Conservation (phyloP, 1,140 invertebrate species). For the Trichonephila clavata region DNA sequence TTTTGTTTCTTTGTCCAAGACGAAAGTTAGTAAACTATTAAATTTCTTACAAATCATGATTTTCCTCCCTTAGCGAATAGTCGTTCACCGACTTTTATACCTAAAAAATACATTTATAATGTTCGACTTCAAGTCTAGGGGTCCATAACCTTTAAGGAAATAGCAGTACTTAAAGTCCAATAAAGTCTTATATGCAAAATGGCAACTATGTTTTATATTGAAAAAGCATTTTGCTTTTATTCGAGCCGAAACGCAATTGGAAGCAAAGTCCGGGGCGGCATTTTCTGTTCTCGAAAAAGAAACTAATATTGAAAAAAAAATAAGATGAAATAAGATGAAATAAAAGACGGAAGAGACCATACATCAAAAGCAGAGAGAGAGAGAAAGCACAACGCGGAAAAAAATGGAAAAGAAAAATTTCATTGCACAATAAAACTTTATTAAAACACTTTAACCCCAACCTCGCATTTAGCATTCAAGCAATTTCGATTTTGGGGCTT, state of each 20-base stretch:
- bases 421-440: conserved; percentile 38
- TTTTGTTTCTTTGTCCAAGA: too few species aligned
- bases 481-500: not conserved
- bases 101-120: too few species aligned
- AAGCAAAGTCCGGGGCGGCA: not conserved
- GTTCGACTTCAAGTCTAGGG: too few species aligned
- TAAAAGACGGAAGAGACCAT: conserved; percentile 7
- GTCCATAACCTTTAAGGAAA: too few species aligned
- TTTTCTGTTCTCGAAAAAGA: not conserved
- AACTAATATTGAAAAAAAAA: not conserved
- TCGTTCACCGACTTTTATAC: too few species aligned
- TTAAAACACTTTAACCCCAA: conserved; percentile 49
- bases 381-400: not conserved
- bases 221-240: not conserved
- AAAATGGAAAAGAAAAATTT: not conserved
- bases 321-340: not conserved
- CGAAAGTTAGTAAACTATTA: too few species aligned
- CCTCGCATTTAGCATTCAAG: conserved; percentile 28
- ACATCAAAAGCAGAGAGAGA: not conserved
- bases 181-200: not conserved
- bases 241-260: not conserved
- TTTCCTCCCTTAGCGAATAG: too few species aligned
- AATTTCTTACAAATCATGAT: too few species aligned
- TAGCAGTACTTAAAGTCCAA: not conserved
- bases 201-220: not conserved